Percentiles rank a stretch among this genome's conserved stretches.
Evolutionary conservation across 2,113 vertebrate genomes (phyloP).

Genomic region (Paramisgurnus dabryanus): DNA sequence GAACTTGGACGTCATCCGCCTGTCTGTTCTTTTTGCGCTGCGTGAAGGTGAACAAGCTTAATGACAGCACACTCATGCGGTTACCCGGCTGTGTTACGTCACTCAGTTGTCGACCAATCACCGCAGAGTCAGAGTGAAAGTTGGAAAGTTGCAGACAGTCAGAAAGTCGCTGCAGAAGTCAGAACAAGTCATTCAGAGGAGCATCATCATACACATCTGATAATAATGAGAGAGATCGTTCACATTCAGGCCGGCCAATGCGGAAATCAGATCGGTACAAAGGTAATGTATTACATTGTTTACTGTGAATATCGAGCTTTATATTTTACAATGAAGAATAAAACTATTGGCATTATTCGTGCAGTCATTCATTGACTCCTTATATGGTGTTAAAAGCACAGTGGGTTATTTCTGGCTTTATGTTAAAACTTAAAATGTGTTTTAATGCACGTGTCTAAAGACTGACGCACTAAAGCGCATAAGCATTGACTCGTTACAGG

Average conservation of each 20-base stretch:
- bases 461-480: neutral
- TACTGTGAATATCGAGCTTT: neutral
- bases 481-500: neutral
- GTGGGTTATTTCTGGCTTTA: too few species aligned
- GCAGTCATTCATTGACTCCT: too few species aligned
- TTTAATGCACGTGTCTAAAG: neutral
- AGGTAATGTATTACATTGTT: constrained; percentile 68
- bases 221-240: constrained; percentile 88
- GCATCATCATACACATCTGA: neutral
- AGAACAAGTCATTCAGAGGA: neutral
- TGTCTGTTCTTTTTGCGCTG: too few species aligned
- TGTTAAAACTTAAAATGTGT: too few species aligned
- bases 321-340: neutral
- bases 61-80: neutral
- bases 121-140: neutral
- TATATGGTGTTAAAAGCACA: too few species aligned
- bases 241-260: constrained; percentile 94
- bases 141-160: neutral
- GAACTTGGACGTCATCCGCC: too few species aligned
- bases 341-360: neutral
- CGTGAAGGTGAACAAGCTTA: neutral
- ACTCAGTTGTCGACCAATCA: neutral
- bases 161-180: neutral
- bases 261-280: constrained; percentile 93
- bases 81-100: neutral